Evolutionary conservation across 2,888 invertebrate species (phyloP), one percentile per base, ranked within the genome.

Genomic region (Sinelater perroti): DNA sequence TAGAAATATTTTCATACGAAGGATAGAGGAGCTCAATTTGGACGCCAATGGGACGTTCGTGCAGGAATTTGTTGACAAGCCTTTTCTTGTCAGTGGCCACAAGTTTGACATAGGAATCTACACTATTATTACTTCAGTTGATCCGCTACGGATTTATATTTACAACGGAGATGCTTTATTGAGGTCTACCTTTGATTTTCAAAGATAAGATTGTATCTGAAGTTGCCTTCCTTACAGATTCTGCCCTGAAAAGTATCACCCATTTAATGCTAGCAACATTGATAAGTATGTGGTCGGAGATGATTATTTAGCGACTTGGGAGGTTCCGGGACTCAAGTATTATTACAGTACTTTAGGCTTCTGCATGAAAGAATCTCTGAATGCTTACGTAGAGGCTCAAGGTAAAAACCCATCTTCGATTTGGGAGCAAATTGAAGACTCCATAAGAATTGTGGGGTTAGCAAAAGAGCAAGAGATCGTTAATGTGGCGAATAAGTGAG

Each of bases 31-130:
- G 49, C 82, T 96, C 38, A 86, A 95, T 76, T 78, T 93, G 53
- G 79, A 82, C 10, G 80, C 82, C 33, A 84, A 84, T 21, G 89
- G 88, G 49, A 89, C 88, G 46, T 98, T 98, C 76, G 85, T 97
- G 1, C 97, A 97, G 74, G 91, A 96, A 76, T 98, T 89, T 76
- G 83, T 98, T 14, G 87, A 89, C 65, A 90, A 87, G 62, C 97
- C 97, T 2, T 87, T 91, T 67, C 81, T 98, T 11, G 89, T 98
- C 2, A 95, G 95, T 75, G 95, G 94, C 1, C 87, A 93, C 76
- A 97, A 96, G 80, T 98, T 98, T 78, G 98, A 98, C 79, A 92
- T 98, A 75, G 97, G 98, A 5, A 87, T 98, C 54, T 98, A 98
- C 74, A 92, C 93, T 0, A 88, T 91, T 0, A 80, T 98, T 13